Base-by-base conservation (phyloP, 92 coral and sea anemone species). In the Hydrozoanthus gracilis region DNA sequence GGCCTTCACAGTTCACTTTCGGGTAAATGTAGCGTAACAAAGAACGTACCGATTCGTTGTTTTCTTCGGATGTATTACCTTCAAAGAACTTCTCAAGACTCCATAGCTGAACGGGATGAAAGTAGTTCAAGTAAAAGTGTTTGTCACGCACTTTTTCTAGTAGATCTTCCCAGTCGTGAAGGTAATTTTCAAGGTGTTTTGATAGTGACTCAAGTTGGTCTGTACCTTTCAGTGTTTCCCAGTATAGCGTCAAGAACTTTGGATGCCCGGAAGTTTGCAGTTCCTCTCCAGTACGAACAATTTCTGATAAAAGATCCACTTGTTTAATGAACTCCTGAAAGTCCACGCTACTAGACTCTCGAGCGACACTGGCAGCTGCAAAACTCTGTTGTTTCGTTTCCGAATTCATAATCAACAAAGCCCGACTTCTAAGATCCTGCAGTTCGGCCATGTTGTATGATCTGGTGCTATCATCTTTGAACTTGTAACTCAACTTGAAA, bases 91-190 rank as follows among this genome's bases (percentile, higher is more conserved):
- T 87, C 15, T 82, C 60, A 39, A 93, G 82, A 49, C 27, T 75
- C 93, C 96, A 93, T 76, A 93, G 86, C 76, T 93, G 96, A 86
- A 87, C 92, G 2, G 96, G 88, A 76, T 90, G 93, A 61, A 87
- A 93, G 60, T 61, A 93, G 18, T 91, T 93, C 86, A 93, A 86
- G 65, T 61, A 91, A 77, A 77, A 87, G 75, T 88, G 51, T 20
- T 87, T 16, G 60, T 82, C 54, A 5, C 94, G 89, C 44, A 75
- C 89, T 45, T 12, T 17, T 71, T 44, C 52, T 7, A 93, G 58
- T 8, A 86, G 46, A 14, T 70, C 47, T 47, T 89, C 83, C 96
- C 96, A 93, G 17, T 44, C 8, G 61, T 51, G 76, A 8, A 88
- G 87, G 5, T 89, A 83, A 3, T 66, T 74, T 47, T 76, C 75